phyloP scores from a whole-genome alignment of 2,797 vertebrate species.

The Karalla daura region DNA sequence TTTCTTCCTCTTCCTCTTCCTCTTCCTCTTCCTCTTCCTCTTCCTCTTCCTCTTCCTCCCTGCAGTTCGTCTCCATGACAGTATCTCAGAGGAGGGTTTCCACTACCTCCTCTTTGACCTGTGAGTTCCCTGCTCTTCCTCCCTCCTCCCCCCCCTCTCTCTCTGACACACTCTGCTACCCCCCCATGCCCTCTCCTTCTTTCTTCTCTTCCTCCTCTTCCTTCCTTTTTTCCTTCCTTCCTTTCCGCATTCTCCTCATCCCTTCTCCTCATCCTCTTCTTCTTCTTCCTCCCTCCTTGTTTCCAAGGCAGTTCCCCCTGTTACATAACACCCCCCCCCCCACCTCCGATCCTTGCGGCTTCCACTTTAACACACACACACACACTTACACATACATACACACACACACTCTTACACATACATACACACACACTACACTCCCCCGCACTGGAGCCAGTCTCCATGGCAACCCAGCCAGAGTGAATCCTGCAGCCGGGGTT shows the following conservation, averaged over 20 bases:
- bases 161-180: neutral
- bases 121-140: conserved; percentile 78
- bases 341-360: conserved; percentile 42
- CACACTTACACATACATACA: conserved; percentile 36
- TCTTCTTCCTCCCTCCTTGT: conserved; percentile 19
- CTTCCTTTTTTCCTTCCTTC: neutral
- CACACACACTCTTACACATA: conserved; percentile 36
- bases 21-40: neutral
- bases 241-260: conserved; percentile 36
- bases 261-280: conserved; percentile 66
- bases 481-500: conserved; percentile 85
- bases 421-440: too few relatives aligned
- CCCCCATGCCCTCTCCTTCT: neutral
- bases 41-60: conserved; percentile 10
- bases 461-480: conserved; percentile 83
- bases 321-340: conserved; percentile 73
- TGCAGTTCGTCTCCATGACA: conserved; percentile 95
- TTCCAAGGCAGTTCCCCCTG: conserved; percentile 57
- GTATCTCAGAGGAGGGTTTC: conserved; percentile 96
- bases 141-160: neutral
- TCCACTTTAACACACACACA: conserved; percentile 40
- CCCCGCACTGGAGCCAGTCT: conserved; percentile 81
- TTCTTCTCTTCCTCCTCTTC: conserved; percentile 29
- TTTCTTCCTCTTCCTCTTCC: neutral
- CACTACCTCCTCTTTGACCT: conserved; percentile 96